phyloP scores from a whole-genome alignment of 1,140 invertebrate genomes.

The Linepithema humile region DNA sequence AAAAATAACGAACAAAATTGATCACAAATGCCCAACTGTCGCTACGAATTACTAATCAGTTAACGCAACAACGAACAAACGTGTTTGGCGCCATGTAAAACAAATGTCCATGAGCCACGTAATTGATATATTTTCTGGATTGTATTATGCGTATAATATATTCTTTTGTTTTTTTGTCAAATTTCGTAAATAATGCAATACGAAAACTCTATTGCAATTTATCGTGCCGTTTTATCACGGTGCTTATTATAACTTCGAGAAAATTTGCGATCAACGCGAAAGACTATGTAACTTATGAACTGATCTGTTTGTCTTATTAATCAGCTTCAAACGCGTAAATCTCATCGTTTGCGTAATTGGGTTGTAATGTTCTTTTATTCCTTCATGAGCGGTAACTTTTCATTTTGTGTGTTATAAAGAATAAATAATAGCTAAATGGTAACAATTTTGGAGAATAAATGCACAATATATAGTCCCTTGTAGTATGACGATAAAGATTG shows the following conservation, averaged over 20 bases:
- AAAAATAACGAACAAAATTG: slow-evolving; percentile 33
- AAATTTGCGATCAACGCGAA: neutral
- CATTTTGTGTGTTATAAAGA: neutral
- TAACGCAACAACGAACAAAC: neutral
- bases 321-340: neutral
- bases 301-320: neutral
- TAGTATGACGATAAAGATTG: neutral
- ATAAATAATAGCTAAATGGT: neutral
- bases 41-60: slow-evolving; percentile 24
- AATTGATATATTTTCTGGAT: slow-evolving; percentile 46
- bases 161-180: neutral
- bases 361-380: neutral
- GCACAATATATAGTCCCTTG: neutral
- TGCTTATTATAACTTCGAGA: neutral
- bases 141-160: slow-evolving; percentile 42
- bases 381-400: neutral
- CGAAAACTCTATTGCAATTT: slow-evolving; percentile 39
- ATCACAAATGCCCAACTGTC: neutral
- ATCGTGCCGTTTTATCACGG: slow-evolving; percentile 25
- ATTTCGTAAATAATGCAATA: neutral
- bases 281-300: neutral
- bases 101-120: slow-evolving; percentile 17
- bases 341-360: neutral
- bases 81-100: slow-evolving; percentile 34
- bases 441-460: neutral